These are phyloP conservation scores for Gasterosteus nipponicus DNA, from an alignment of 2,113 vertebrate genomes.

Conservation along the genomic window DNA sequence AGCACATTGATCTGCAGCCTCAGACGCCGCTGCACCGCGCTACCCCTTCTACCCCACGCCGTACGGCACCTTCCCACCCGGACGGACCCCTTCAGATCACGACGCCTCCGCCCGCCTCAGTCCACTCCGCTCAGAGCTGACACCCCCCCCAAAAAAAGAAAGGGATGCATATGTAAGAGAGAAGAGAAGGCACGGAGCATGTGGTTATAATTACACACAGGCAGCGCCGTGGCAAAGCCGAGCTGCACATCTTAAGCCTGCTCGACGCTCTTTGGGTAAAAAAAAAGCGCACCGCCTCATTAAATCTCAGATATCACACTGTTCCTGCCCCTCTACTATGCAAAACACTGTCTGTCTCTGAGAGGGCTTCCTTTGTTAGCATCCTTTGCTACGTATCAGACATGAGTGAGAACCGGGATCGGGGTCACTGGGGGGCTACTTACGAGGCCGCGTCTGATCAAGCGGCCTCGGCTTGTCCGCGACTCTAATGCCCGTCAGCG, in stretches of 20 bases:
- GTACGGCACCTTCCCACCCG: constrained; percentile 57
- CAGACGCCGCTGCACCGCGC: constrained; percentile 15
- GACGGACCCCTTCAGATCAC: constrained; percentile 53
- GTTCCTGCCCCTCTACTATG: constrained; percentile 70
- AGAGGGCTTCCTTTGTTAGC: constrained; percentile 76
- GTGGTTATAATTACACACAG: constrained; percentile 97
- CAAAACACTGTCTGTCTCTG: constrained; percentile 70
- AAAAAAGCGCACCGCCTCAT: constrained; percentile 91
- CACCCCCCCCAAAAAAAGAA: constrained; percentile 29
- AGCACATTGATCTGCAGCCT: constrained; percentile 73
- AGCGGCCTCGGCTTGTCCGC: constrained; percentile 65
- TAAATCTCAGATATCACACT: constrained; percentile 86
- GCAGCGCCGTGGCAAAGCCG: constrained; percentile 91
- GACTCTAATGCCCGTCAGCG: constrained; percentile 62
- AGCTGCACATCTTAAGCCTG: constrained; percentile 90
- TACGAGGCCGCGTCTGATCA: constrained; percentile 69
- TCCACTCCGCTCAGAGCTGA: constrained; percentile 62
- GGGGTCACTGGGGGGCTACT: constrained; percentile 71
- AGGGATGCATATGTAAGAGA: constrained; percentile 54
- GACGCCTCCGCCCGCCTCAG: constrained; percentile 46
- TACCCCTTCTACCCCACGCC: constrained; percentile 21
- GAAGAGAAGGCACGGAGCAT: constrained; percentile 81
- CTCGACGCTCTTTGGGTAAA: constrained; percentile 88
- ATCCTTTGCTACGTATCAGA: constrained; percentile 72
- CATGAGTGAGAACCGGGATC: constrained; percentile 71